Conservation (phyloP, 2,797 vertebrate genomes). For the Argyrosomus regius region DNA sequence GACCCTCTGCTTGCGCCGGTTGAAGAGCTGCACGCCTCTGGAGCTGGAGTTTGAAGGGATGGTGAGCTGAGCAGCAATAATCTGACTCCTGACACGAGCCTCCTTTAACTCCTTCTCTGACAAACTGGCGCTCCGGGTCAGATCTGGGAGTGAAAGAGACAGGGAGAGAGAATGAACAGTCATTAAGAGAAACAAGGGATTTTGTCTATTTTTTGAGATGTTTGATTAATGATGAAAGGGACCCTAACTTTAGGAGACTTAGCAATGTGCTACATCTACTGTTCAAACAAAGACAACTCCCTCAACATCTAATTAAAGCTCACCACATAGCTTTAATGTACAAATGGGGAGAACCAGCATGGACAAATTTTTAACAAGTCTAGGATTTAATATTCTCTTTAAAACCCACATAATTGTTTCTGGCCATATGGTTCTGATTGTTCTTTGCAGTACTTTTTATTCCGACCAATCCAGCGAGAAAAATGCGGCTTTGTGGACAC, state of each 20-base stretch:
- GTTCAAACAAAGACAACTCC: conserved; percentile 56
- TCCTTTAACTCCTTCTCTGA: conserved; percentile 96
- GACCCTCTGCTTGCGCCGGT: conserved; percentile 92
- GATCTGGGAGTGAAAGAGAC: conserved; percentile 78
- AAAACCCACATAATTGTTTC: conserved; percentile 76
- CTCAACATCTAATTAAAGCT: conserved; percentile 59
- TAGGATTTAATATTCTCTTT: conserved; percentile 68
- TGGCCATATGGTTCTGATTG: conserved; percentile 75
- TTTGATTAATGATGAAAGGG: conserved; percentile 23
- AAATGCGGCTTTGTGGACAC: conserved; percentile 53
- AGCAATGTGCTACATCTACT: conserved; percentile 12
- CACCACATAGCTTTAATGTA: conserved; percentile 64
- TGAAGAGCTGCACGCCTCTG: conserved; percentile 95
- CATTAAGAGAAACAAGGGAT: conserved; percentile 21
- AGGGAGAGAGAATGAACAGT: conserved; percentile 35
- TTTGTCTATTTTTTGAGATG: conserved; percentile 7
- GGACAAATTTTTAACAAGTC: conserved; percentile 72
- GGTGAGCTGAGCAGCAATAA: conserved; percentile 95
- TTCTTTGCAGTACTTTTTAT: conserved; percentile 58
- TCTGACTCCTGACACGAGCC: conserved; percentile 91
- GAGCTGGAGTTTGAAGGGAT: conserved; percentile 91
- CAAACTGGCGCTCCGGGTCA: conserved; percentile 91
- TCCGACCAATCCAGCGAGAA: conserved; percentile 42
- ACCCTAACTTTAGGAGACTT: conserved; percentile 20
- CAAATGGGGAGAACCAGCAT: conserved; percentile 54